Percentiles rank a stretch among this genome's conserved stretches.
These are phyloP conservation scores for Chymomyza procnemis DNA, from an alignment of 2,888 invertebrate genomes.

Conservation along the genomic window DNA sequence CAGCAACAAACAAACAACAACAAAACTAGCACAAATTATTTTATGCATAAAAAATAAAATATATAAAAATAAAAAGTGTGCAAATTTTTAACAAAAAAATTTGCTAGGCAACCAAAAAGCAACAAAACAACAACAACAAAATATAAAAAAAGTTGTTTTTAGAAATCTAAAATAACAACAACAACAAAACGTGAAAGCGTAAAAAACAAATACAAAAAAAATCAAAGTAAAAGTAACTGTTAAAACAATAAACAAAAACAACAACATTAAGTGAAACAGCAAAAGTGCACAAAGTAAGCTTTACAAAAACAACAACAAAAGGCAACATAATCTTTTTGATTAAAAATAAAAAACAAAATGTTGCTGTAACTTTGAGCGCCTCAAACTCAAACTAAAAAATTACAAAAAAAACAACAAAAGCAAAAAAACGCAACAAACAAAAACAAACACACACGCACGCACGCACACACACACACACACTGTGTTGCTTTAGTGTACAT, in stretches of 20 bases:
- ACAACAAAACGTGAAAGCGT: slow-evolving; percentile 16
- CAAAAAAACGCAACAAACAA: slow-evolving; percentile 23
- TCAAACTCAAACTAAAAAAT: background rate
- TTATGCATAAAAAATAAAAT: slow-evolving; percentile 12
- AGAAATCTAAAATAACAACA: slow-evolving; percentile 10
- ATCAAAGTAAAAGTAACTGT: slow-evolving; percentile 30
- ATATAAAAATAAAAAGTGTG: slow-evolving; percentile 24
- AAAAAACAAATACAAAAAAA: slow-evolving; percentile 14
- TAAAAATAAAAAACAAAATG: slow-evolving; percentile 36
- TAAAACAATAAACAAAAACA: slow-evolving; percentile 28
- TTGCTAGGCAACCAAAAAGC: slow-evolving; percentile 64
- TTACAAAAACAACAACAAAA: slow-evolving; percentile 14
- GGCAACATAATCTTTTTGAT: too few relatives aligned
- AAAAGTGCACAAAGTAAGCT: slow-evolving; percentile 36
- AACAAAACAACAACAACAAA: slow-evolving; percentile 27
- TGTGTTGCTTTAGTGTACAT: slow-evolving; percentile 46
- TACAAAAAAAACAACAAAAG: too few relatives aligned
- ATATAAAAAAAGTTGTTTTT: slow-evolving; percentile 26
- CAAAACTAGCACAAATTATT: slow-evolving; percentile 42
- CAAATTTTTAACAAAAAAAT: slow-evolving; percentile 22
- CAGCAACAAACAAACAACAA: slow-evolving; percentile 26
- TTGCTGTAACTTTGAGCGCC: slow-evolving; percentile 45
- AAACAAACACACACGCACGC: slow-evolving; percentile 19
- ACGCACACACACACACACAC: slow-evolving; percentile 19
- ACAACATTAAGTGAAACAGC: slow-evolving; percentile 37